Conservation (phyloP, 2,888 invertebrate species). For the Drosophila suboccidentalis region DNA sequence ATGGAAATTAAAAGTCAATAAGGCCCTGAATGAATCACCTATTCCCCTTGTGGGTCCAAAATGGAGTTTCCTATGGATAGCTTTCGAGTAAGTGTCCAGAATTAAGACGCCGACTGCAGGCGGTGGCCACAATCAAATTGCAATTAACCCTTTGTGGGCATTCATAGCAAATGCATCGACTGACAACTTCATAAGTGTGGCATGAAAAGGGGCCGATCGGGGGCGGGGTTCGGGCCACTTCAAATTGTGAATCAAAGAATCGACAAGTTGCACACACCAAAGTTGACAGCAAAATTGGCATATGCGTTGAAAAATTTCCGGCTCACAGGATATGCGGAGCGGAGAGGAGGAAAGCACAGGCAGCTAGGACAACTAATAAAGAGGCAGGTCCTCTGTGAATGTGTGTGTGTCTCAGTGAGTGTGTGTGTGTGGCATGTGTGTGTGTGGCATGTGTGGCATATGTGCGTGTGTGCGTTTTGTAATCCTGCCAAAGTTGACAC, state of each 20-base stretch:
- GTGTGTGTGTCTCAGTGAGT: not conserved
- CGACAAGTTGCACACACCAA: constrained; percentile 51
- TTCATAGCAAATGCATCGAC: constrained; percentile 32
- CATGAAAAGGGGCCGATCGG: not conserved
- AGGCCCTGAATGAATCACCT: not conserved
- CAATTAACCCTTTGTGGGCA: constrained; percentile 66
- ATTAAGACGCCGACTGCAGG: constrained; percentile 57
- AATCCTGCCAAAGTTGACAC: constrained; percentile 76
- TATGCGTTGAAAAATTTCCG: constrained; percentile 77
- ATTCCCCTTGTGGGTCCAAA: too few relatives aligned
- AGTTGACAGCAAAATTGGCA: constrained; percentile 75
- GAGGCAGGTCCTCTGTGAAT: constrained; percentile 25
- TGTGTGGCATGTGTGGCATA: constrained; percentile 9
- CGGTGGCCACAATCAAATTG: constrained; percentile 65
- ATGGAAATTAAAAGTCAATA: constrained; percentile 24
- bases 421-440: constrained; percentile 8
- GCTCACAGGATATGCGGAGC: constrained; percentile 36
- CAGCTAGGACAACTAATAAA: constrained; percentile 57
- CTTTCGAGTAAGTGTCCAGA: constrained; percentile 16
- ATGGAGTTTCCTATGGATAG: not conserved
- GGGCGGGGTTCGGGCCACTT: constrained; percentile 16
- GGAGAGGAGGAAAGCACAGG: constrained; percentile 5
- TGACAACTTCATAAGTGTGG: constrained; percentile 26
- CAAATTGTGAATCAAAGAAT: constrained; percentile 49
- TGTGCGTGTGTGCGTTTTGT: constrained; percentile 51